phyloP scores from a whole-genome alignment of 2,888 invertebrate genomes.

The Isoperla grammatica region DNA sequence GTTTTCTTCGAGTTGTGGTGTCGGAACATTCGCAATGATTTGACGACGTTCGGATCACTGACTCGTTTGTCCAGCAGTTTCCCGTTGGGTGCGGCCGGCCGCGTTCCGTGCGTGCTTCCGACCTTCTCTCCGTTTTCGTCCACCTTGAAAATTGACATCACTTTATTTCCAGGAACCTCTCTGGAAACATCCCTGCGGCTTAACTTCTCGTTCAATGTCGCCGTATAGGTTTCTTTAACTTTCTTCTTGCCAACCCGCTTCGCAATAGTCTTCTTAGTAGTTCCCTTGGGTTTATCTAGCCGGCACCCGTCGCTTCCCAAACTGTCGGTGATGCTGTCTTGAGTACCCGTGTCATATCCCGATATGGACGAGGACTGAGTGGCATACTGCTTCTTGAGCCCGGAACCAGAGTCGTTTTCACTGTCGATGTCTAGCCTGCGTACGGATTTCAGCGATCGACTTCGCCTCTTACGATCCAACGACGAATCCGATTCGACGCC shows the following conservation, averaged over 20 bases:
- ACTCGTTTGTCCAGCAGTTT: slow-evolving; percentile 38
- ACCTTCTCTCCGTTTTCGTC: not conserved
- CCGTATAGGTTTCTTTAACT: slow-evolving; percentile 25
- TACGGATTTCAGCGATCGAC: not conserved
- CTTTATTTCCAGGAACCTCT: too few relatives aligned
- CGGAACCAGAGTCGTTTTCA: too few relatives aligned
- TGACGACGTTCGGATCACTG: slow-evolving; percentile 50
- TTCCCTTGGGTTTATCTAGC: slow-evolving; percentile 34
- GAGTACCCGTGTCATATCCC: slow-evolving; percentile 47
- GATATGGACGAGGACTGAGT: slow-evolving; percentile 35
- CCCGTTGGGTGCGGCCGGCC: slow-evolving; percentile 36
- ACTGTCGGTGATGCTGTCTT: slow-evolving; percentile 44
- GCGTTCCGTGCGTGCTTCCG: slow-evolving; percentile 36
- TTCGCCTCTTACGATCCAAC: not conserved
- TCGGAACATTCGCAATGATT: slow-evolving; percentile 50
- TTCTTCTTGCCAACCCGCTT: slow-evolving; percentile 41
- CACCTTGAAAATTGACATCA: slow-evolving; percentile 39
- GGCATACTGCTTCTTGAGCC: not conserved
- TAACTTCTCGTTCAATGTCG: slow-evolving; percentile 42
- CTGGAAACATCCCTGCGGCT: slow-evolving; percentile 44
- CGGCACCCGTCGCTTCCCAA: slow-evolving; percentile 43
- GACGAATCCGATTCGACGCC: slow-evolving; percentile 3
- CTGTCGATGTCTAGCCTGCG: too few relatives aligned
- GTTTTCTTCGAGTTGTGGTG: slow-evolving; percentile 41
- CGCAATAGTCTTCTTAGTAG: slow-evolving; percentile 16